Evolutionary conservation across 2,888 invertebrate species (phyloP).

Genomic region (Macrosoma leucophasiata): DNA sequence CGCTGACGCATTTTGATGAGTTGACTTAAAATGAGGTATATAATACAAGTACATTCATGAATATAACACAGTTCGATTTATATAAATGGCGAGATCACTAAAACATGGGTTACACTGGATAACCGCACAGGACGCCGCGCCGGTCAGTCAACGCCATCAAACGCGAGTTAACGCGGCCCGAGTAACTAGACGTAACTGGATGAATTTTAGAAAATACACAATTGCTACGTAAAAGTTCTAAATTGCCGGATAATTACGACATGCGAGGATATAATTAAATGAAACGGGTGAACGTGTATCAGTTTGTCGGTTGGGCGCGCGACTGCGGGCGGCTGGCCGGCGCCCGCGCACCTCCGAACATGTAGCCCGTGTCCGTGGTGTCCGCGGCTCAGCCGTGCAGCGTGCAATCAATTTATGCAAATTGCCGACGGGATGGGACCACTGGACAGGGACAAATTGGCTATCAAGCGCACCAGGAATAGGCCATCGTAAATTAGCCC

Average conservation of each 20-base stretch:
- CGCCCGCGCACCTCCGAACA: conserved; percentile 40
- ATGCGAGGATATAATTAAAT: conserved; percentile 55
- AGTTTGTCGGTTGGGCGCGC: conserved; percentile 66
- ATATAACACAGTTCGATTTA: conserved; percentile 30
- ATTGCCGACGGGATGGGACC: conserved; percentile 60
- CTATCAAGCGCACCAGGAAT: conserved; percentile 28
- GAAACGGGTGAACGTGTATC: conserved; percentile 64
- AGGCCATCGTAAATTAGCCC: background rate
- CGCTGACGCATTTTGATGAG: conserved; percentile 60
- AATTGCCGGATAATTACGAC: no score
- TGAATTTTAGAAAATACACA: no score
- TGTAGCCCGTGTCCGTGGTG: conserved; percentile 16
- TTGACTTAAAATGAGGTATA: conserved; percentile 28
- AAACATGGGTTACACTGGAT: conserved; percentile 46
- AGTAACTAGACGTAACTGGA: conserved; percentile 34
- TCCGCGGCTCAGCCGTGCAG: conserved; percentile 40
- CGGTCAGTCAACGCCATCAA: conserved; percentile 36
- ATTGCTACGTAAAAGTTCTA: no score
- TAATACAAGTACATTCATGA: conserved; percentile 31
- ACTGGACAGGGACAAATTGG: conserved; percentile 32
- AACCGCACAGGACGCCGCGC: conserved; percentile 45
- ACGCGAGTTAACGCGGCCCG: conserved; percentile 27
- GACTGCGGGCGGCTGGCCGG: conserved; percentile 48
- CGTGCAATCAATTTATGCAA: conserved; percentile 72
- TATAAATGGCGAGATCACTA: conserved; percentile 52